Conservation (phyloP, 2,888 invertebrate genomes). For the Villa cingulata region DNA sequence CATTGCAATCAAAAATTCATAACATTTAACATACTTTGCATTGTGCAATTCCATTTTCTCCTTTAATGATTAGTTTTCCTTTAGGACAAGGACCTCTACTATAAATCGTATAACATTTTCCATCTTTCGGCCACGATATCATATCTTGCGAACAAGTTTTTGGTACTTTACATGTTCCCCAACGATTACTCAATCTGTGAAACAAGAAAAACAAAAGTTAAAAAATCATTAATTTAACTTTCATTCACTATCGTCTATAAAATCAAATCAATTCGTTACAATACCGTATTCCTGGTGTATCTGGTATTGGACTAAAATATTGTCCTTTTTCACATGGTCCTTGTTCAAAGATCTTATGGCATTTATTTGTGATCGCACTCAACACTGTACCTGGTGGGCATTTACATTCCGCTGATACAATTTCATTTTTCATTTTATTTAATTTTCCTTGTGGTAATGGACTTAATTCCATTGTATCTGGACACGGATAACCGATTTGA, state of each 20-base stretch:
- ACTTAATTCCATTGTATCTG: conserved; percentile 69
- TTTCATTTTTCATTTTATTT: conserved; percentile 1
- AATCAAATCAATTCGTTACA: not conserved
- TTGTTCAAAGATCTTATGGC: conserved; percentile 57
- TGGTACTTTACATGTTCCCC: conserved; percentile 58
- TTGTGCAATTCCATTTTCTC: conserved; percentile 47
- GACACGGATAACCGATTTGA: conserved; percentile 68
- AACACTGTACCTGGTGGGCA: conserved; percentile 71
- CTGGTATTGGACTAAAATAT: conserved; percentile 58
- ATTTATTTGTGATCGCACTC: conserved; percentile 50
- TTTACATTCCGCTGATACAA: conserved; percentile 53
- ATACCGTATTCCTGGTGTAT: conserved; percentile 18
- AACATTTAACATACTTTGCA: conserved; percentile 42
- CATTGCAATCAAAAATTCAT: too few relatives aligned
- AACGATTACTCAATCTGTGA: conserved; percentile 45
- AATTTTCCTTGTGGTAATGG: conserved; percentile 36
- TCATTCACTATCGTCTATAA: not conserved
- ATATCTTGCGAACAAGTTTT: conserved; percentile 49
- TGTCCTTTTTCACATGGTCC: conserved; percentile 61
- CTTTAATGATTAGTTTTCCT: conserved; percentile 52
- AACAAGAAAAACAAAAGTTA: conserved; percentile 14
- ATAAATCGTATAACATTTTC: conserved; percentile 56
- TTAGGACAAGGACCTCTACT: conserved; percentile 63
- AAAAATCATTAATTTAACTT: not conserved
- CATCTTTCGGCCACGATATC: conserved; percentile 64